Percentiles rank a stretch among this genome's conserved stretches.
These are phyloP conservation scores for Microtus pennsylvanicus DNA, from an alignment of 2,113 vertebrate species.

Conservation along the genomic window DNA sequence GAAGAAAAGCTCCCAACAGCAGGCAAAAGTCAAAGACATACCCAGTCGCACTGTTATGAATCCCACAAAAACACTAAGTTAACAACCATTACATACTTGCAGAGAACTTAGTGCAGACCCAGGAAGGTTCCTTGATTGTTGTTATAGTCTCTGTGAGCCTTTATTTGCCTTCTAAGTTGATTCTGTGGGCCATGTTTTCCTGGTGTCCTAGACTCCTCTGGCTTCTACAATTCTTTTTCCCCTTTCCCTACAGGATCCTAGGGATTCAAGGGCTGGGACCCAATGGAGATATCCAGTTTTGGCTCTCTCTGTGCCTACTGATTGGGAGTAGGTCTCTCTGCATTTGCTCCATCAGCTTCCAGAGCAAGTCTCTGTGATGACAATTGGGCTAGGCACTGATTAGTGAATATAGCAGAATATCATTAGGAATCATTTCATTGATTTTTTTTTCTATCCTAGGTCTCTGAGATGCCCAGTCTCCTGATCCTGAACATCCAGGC, in stretches of 20 bases:
- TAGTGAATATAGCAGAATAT: background rate
- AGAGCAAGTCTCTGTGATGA: background rate
- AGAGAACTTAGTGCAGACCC: background rate
- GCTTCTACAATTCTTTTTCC: background rate
- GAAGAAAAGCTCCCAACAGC: background rate
- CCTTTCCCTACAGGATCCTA: no score
- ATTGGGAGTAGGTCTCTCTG: background rate
- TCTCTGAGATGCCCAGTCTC: background rate
- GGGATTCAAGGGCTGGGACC: background rate
- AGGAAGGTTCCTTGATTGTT: background rate
- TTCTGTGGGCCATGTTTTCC: background rate
- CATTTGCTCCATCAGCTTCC: background rate
- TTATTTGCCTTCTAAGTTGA: background rate
- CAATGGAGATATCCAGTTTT: background rate
- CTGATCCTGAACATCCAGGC: background rate
- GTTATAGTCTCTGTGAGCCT: background rate
- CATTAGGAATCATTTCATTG: background rate
- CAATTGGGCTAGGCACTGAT: background rate
- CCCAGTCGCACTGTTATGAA: background rate
- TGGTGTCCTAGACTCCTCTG: background rate
- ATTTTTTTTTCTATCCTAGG: background rate
- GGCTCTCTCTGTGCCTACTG: background rate
- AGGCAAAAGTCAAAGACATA: background rate
- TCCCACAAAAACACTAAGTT: background rate
- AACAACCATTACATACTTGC: background rate